phyloP scores from a whole-genome alignment of 2,797 vertebrate species.

The Hephaestus fuliginosus region DNA sequence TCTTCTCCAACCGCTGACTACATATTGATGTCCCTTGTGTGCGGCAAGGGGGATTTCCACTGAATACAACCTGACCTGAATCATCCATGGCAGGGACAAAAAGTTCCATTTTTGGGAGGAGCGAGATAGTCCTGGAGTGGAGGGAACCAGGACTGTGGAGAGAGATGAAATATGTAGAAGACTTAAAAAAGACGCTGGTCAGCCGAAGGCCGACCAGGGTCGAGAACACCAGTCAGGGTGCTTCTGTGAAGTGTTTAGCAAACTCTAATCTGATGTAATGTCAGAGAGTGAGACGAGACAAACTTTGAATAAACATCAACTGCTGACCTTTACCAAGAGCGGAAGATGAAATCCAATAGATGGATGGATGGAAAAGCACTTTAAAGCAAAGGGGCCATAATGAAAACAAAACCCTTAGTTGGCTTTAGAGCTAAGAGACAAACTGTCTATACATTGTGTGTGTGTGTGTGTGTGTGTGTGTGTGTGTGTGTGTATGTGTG shows the following conservation, averaged over 20 bases:
- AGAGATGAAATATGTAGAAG: conserved; percentile 63
- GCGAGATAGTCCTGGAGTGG: conserved; percentile 20
- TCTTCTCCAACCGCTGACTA: conserved; percentile 62
- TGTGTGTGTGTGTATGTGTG: background rate
- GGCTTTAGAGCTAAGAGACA: conserved; percentile 25
- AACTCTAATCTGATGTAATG: conserved; percentile 51
- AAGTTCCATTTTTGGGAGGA: conserved; percentile 39
- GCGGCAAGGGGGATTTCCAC: conserved; percentile 61
- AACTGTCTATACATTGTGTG: conserved; percentile 1
- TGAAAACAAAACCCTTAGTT: conserved; percentile 43
- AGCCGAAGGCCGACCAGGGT: conserved; percentile 38
- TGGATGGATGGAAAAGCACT: conserved; percentile 52
- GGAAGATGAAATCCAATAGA: conserved; percentile 49
- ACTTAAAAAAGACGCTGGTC: conserved; percentile 48
- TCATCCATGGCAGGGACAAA: conserved; percentile 51
- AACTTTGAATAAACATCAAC: conserved; percentile 54
- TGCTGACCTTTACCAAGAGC: conserved; percentile 46
- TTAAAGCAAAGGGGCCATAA: conserved; percentile 27
- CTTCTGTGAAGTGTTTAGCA: conserved; percentile 44
- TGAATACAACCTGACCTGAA: conserved; percentile 71
- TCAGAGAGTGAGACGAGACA: conserved; percentile 29
- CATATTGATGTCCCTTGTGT: conserved; percentile 79
- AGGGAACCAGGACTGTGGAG: conserved; percentile 55
- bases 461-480: background rate
- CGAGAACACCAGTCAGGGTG: conserved; percentile 8